These are phyloP conservation scores for Atta texana DNA, from an alignment of 1,140 invertebrate species.

Conservation along the genomic window DNA sequence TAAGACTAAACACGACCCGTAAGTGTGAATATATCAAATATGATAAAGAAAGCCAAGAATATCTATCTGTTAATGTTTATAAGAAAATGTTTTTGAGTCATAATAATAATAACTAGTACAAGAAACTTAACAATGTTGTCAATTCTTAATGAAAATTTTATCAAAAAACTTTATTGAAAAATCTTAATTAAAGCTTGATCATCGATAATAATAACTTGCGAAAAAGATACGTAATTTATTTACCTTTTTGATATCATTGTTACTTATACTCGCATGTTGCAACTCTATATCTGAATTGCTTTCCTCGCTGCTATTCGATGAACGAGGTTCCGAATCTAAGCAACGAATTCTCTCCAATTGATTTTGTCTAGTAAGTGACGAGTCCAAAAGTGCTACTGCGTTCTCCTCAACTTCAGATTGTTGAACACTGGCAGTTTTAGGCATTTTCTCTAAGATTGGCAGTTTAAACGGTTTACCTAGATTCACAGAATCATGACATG, in stretches of 20 bases:
- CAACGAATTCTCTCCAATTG: constrained; percentile 74
- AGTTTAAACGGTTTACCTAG: constrained; percentile 80
- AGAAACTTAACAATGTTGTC: neutral
- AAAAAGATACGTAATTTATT: neutral
- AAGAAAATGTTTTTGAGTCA: neutral
- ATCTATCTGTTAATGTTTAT: neutral
- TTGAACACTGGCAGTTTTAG: constrained; percentile 79
- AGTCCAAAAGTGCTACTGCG: constrained; percentile 76
- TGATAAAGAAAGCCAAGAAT: too few relatives aligned
- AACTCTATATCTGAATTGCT: constrained; percentile 85
- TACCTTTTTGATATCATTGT: constrained; percentile 72
- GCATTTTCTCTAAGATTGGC: constrained; percentile 82
- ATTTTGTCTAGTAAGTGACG: constrained; percentile 70
- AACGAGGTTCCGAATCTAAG: constrained; percentile 79
- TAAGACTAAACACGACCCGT: too few relatives aligned
- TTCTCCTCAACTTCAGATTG: constrained; percentile 80
- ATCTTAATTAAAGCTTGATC: too few relatives aligned
- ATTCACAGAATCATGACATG: constrained; percentile 67
- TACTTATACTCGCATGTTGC: constrained; percentile 76
- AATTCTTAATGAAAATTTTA: neutral
- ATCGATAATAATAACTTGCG: too few relatives aligned
- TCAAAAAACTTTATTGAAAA: too few relatives aligned
- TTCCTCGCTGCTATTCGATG: constrained; percentile 82
- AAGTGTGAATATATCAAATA: too few relatives aligned
- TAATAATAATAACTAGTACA: neutral